A percentile compares a stretch with the other conserved stretches of the same genome.
phyloP scores from a whole-genome alignment of 2,797 vertebrate genomes.

The Rallus crepitans region DNA sequence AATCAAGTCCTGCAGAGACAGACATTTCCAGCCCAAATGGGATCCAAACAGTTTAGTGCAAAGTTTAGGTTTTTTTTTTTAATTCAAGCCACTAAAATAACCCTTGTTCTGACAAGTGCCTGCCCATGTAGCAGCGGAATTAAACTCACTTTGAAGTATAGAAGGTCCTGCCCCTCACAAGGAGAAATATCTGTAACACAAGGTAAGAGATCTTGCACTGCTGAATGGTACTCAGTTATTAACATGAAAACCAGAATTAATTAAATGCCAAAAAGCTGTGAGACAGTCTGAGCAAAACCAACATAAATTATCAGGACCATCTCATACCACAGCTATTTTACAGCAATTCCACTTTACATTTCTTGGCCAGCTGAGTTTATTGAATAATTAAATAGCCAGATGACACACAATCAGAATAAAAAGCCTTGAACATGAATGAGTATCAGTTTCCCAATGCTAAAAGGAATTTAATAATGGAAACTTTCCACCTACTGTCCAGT shows the following conservation, averaged over 20 bases:
- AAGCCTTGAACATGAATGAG: conserved; percentile 18
- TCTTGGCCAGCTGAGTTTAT: not conserved
- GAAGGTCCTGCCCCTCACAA: not conserved
- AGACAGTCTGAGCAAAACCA: not conserved
- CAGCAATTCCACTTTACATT: conserved; percentile 4
- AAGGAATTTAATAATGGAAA: conserved; percentile 21
- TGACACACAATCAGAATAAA: conserved; percentile 3
- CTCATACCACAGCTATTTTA: conserved; percentile 20
- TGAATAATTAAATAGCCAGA: conserved; percentile 47
- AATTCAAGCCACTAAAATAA: not conserved
- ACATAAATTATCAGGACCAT: not conserved
- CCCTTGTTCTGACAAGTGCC: not conserved
- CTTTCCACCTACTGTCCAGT: not conserved
- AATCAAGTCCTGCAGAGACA: conserved; percentile 1
- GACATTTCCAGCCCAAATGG: not conserved
- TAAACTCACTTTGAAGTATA: not conserved
- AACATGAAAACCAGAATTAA: not conserved
- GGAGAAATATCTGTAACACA: not conserved
- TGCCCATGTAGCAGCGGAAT: not conserved
- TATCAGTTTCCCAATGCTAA: conserved; percentile 36
- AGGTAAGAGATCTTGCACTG: not conserved
- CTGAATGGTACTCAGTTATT: not conserved
- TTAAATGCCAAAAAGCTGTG: not conserved
- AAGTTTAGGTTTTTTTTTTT: not conserved
- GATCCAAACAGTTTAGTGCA: not conserved